phyloP scores from a whole-genome alignment of 2,113 vertebrate species.

The Toxotes chatareus region DNA sequence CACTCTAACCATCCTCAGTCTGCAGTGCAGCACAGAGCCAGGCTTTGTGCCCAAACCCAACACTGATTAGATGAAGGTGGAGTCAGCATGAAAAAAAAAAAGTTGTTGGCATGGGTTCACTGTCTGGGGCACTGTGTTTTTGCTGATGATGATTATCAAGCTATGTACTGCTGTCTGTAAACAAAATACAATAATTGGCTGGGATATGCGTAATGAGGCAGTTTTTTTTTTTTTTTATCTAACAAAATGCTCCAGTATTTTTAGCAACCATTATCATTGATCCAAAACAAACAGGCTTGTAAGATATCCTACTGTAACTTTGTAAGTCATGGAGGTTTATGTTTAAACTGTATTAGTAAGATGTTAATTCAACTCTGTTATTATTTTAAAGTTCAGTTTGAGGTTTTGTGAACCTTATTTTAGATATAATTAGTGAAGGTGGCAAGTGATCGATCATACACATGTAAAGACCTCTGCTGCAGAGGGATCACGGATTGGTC shows the following conservation, averaged over 20 bases:
- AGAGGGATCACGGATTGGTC: no score
- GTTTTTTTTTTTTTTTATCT: neutral
- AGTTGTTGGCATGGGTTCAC: conserved; percentile 27
- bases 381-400: no score
- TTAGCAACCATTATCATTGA: neutral
- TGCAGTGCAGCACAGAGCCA: conserved; percentile 44
- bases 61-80: conserved; percentile 32
- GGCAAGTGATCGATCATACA: no score
- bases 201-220: neutral
- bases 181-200: neutral
- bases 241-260: neutral
- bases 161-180: neutral
- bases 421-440: no score
- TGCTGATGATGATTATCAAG: conserved; percentile 9
- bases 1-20: conserved; percentile 35
- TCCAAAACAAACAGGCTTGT: neutral
- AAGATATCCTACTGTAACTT: no score
- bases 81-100: conserved; percentile 1
- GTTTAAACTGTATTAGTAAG: no score
- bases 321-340: no score
- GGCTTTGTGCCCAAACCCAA: conserved; percentile 43
- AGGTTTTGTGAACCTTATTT: no score
- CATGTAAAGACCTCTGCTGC: no score
- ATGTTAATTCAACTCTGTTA: no score
- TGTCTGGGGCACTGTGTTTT: conserved; percentile 29